Base-by-base conservation (phyloP, 2,113 vertebrate genomes). In the Corythornis madagascariensis region DNA sequence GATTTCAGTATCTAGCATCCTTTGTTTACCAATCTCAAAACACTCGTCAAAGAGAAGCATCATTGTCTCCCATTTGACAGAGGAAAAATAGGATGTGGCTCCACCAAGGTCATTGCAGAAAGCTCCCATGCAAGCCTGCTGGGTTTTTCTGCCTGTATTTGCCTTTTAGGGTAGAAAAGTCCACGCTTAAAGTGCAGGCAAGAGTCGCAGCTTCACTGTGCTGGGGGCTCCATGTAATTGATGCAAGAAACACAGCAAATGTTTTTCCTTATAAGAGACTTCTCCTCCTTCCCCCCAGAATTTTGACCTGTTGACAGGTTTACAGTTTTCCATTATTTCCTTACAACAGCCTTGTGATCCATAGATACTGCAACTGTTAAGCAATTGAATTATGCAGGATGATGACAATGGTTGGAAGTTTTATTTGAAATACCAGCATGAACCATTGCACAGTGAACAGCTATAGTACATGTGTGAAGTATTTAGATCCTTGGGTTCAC, bases 11-110 rank as follows among this genome's bases (percentile, higher is more conserved):
- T 40, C 71, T 65, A 2, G 21, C 38, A 16, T 18, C 64, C 57
- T 88, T 95, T 92, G 65, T 86, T 67, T 66, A 8, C 10, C 65
- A 66, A 26, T 52, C 50, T 93, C 84, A 76, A 82, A 84, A 74
- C 9, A 0, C 66, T 82, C 63, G 70, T 83, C 70, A 78, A 10
- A 83, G 77, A 52, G 52, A 75, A 85, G 43, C 56, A 31, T 74
- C 63, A 55, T 66, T 84, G 72, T 80, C 19, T 64, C 2, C 28
- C 21, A 4, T 26, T 31, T 92, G 94, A 80, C 90, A 91, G 75
- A 77, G 75, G 67, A 18, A 84, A 76, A 83, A 47, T 55, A 52
- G 83, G 28, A 16, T 2, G 28, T 6, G 26, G 65, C 89, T 92
- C 66, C 40, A 50, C 67, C 71, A 20, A 63, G 88, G 90, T 74